These are phyloP conservation scores for Eupithecia subfuscata DNA, from an alignment of 2,888 invertebrate genomes.

Conservation along the genomic window DNA sequence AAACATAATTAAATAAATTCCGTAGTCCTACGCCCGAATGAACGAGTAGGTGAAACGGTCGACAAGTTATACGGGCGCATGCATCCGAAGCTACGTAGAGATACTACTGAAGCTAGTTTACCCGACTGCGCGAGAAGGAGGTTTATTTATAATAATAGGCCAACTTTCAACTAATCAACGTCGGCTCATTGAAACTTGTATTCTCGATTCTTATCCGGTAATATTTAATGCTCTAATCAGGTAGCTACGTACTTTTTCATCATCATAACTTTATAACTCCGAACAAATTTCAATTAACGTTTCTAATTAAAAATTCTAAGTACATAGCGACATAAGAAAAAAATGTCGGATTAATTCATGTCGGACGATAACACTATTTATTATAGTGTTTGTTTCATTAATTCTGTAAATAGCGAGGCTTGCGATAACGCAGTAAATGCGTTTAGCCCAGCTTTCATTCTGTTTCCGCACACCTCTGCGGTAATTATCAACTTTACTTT, in stretches of 20 bases:
- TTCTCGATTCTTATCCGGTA: constrained; percentile 25
- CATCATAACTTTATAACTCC: constrained; percentile 54
- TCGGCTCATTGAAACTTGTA: neutral
- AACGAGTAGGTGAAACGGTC: neutral
- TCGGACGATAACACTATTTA: constrained; percentile 74
- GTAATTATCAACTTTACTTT: neutral
- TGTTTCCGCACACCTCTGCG: neutral
- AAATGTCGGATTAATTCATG: constrained; percentile 60
- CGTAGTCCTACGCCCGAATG: neutral
- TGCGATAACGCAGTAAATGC: constrained; percentile 37
- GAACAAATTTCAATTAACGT: constrained; percentile 77
- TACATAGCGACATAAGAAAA: constrained; percentile 57
- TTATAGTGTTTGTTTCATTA: constrained; percentile 73
- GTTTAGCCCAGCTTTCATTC: constrained; percentile 10
- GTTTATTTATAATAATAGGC: neutral
- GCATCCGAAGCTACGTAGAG: neutral
- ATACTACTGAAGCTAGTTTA: neutral
- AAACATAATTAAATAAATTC: too few relatives aligned
- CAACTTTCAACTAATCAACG: neutral
- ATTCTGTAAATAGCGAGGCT: constrained; percentile 60
- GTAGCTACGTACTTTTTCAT: constrained; percentile 45
- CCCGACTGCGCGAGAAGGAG: neutral
- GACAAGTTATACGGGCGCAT: neutral
- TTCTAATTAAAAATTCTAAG: constrained; percentile 76
- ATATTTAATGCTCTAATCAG: constrained; percentile 50